phyloP scores from a whole-genome alignment of 2,797 vertebrate genomes.

The Antrozous pallidus region DNA sequence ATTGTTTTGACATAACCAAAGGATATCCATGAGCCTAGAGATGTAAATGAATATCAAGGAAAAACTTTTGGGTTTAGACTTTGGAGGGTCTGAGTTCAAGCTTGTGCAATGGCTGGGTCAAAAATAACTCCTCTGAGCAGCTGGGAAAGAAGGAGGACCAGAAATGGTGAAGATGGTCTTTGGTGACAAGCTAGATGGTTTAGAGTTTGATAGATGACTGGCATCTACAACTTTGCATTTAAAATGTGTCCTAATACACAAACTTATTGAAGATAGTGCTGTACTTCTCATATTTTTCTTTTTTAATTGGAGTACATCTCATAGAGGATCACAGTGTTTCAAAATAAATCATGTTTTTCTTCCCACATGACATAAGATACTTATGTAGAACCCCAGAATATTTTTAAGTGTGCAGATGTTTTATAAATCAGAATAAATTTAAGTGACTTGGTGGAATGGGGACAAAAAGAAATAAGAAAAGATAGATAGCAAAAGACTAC shows the following conservation, averaged over 20 bases:
- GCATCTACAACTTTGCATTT: not conserved
- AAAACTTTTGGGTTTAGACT: not conserved
- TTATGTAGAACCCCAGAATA: not conserved
- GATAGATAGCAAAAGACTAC: not conserved
- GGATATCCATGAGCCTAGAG: not conserved
- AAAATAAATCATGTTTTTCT: constrained; percentile 3
- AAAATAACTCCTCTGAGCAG: not conserved
- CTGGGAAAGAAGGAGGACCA: not conserved
- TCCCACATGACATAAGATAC: not conserved
- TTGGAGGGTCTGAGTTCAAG: not conserved
- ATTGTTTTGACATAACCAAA: not conserved
- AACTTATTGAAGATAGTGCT: not conserved
- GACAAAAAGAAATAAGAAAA: not conserved
- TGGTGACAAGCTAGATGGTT: not conserved
- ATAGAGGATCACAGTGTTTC: not conserved
- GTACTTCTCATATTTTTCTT: not conserved
- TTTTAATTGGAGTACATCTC: not conserved
- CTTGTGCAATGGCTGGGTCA: not conserved
- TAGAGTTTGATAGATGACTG: not conserved
- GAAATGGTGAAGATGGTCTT: not conserved
- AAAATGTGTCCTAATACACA: not conserved
- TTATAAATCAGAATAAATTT: not conserved
- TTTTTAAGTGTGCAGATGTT: not conserved
- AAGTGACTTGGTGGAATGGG: not conserved
- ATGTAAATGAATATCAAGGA: not conserved